Percentiles rank a stretch among this genome's conserved stretches.
phyloP scores from a whole-genome alignment of 2,888 invertebrate genomes.

The Trimorus sp. region DNA sequence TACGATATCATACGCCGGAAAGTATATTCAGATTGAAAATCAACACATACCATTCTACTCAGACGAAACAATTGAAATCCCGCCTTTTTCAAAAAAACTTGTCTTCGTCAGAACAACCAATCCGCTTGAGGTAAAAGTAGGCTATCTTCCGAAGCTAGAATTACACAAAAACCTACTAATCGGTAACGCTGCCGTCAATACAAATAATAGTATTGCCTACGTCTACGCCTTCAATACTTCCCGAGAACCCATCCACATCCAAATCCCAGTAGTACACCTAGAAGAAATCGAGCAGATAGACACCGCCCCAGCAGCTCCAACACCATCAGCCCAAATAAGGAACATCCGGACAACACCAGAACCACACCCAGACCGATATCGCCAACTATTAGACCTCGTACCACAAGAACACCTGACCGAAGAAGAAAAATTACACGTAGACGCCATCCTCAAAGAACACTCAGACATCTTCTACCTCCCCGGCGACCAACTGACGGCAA shows the following conservation, averaged over 20 bases:
- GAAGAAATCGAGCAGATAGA: background rate
- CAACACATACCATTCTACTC: background rate
- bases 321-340: too few species aligned
- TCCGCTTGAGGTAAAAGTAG: background rate
- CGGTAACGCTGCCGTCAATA: background rate
- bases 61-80: background rate
- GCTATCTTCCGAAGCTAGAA: background rate
- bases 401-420: too few species aligned
- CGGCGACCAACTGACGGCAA: too few species aligned
- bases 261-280: background rate
- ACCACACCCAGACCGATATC: too few species aligned
- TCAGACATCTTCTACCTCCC: too few species aligned
- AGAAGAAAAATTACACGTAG: too few species aligned
- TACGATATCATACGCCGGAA: background rate
- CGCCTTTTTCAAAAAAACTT: background rate
- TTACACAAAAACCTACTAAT: background rate
- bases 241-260: background rate
- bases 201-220: background rate
- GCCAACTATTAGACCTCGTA: too few species aligned
- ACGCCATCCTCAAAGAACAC: too few species aligned
- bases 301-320: too few species aligned
- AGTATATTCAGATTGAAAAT: background rate
- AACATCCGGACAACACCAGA: too few species aligned
- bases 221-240: background rate
- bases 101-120: background rate